phyloP scores from a whole-genome alignment of 2,888 invertebrate genomes.

The Salticus scenicus region DNA sequence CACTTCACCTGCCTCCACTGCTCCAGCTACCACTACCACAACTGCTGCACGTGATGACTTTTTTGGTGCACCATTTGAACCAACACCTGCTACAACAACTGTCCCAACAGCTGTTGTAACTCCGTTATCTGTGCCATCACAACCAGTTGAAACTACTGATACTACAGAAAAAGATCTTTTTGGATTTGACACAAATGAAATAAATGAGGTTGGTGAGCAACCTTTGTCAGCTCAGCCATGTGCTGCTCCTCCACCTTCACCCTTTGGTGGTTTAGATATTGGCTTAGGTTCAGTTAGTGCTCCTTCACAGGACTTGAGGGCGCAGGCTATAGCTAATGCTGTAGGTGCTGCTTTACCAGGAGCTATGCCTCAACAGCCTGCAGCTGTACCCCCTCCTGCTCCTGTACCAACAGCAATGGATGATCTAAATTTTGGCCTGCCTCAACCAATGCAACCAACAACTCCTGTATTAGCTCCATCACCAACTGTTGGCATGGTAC shows the following conservation, averaged over 20 bases:
- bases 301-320: constrained; percentile 39
- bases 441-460: constrained; percentile 53
- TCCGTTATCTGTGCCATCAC: constrained; percentile 41
- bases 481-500: constrained; percentile 24
- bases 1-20: not conserved
- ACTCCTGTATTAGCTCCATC: constrained; percentile 45
- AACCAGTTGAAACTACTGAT: constrained; percentile 6
- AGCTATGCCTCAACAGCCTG: constrained; percentile 18
- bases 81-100: constrained; percentile 28
- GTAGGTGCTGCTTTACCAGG: constrained; percentile 49
- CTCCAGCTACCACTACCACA: constrained; percentile 11
- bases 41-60: constrained; percentile 36
- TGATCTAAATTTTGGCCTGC: constrained; percentile 65
- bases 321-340: constrained; percentile 60
- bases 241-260: constrained; percentile 71
- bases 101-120: constrained; percentile 55
- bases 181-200: constrained; percentile 51
- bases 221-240: constrained; percentile 63
- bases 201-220: constrained; percentile 47
- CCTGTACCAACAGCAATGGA: constrained; percentile 51
- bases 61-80: constrained; percentile 67
- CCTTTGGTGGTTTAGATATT: constrained; percentile 65
- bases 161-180: constrained; percentile 48
- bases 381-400: too few relatives aligned
- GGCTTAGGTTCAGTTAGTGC: constrained; percentile 22